phyloP scores from a whole-genome alignment of 2,797 vertebrate genomes.

The Sebastes glaucus region DNA sequence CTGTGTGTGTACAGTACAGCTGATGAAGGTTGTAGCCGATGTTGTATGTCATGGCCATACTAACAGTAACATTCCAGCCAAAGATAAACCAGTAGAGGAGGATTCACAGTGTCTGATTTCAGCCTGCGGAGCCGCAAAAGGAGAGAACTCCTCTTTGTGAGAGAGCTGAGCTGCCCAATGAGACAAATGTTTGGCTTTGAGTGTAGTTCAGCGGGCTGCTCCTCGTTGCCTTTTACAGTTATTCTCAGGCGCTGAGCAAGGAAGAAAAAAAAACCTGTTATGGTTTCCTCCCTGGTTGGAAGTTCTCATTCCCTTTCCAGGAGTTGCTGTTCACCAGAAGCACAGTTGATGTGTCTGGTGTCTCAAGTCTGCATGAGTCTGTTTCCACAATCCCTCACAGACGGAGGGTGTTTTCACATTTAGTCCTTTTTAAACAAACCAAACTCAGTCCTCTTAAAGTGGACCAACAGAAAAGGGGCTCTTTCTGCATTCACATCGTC shows the following conservation, averaged over 20 bases:
- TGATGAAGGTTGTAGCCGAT: slow-evolving; percentile 7
- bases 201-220: slow-evolving; percentile 37
- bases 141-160: slow-evolving; percentile 62
- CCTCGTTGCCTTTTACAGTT: slow-evolving; percentile 83
- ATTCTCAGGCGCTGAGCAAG: slow-evolving; percentile 32
- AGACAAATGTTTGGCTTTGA: slow-evolving; percentile 66
- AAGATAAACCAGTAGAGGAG: slow-evolving; percentile 40
- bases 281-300: slow-evolving; percentile 30
- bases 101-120: slow-evolving; percentile 40
- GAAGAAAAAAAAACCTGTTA: slow-evolving; percentile 34
- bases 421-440: too few relatives aligned
- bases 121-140: slow-evolving; percentile 71
- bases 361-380: neutral
- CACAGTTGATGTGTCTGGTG: slow-evolving; percentile 9
- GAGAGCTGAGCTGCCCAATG: slow-evolving; percentile 45
- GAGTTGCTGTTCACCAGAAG: slow-evolving; percentile 37
- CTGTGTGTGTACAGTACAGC: slow-evolving; percentile 3
- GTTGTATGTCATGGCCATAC: slow-evolving; percentile 29
- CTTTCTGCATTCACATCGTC: too few relatives aligned
- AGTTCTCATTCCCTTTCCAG: slow-evolving; percentile 61
- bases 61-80: slow-evolving; percentile 49
- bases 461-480: too few relatives aligned
- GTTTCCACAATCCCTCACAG: slow-evolving; percentile 4
- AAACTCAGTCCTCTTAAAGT: too few relatives aligned
- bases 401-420: neutral